These are phyloP conservation scores for Neelides sp. DNA, from an alignment of 1,140 invertebrate species.

Conservation along the genomic window DNA sequence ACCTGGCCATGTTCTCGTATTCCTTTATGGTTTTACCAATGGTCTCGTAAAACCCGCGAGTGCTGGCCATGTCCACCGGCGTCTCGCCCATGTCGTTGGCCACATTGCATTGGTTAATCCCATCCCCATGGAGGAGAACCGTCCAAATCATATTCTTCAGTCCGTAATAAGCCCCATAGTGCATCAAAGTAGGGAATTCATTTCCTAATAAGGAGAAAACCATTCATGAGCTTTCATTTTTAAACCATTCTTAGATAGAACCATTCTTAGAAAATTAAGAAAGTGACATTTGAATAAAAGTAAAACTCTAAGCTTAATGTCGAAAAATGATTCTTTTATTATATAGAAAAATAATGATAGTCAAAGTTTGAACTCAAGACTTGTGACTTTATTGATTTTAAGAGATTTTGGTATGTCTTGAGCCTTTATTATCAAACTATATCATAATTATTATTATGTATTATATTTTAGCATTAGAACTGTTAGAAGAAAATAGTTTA, in stretches of 20 bases:
- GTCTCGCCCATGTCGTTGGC: slow-evolving; percentile 19
- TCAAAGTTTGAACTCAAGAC: too few species aligned
- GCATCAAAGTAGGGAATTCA: slow-evolving; percentile 72
- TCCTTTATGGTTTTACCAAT: slow-evolving; percentile 22
- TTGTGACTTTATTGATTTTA: too few species aligned
- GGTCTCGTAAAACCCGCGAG: not conserved
- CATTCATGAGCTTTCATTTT: too few species aligned
- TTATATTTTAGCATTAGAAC: not conserved
- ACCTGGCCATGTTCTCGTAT: slow-evolving; percentile 7
- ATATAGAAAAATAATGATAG: not conserved
- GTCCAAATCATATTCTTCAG: slow-evolving; percentile 66
- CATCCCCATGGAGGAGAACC: slow-evolving; percentile 47
- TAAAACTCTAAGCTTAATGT: not conserved
- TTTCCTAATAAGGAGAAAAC: slow-evolving; percentile 37
- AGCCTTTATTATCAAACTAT: too few species aligned
- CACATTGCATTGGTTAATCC: slow-evolving; percentile 14
- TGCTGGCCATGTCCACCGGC: slow-evolving; percentile 18
- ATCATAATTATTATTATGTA: too few species aligned
- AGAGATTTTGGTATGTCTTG: too few species aligned
- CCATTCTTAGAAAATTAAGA: too few species aligned
- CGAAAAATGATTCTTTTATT: slow-evolving; percentile 4
- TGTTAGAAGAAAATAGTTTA: not conserved
- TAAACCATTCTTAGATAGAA: too few species aligned
- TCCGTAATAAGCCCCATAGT: slow-evolving; percentile 74
- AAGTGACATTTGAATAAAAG: too few species aligned